These are phyloP conservation scores for Brachionus manjavacas DNA, from an alignment of 1,140 invertebrate species.

Conservation along the genomic window DNA sequence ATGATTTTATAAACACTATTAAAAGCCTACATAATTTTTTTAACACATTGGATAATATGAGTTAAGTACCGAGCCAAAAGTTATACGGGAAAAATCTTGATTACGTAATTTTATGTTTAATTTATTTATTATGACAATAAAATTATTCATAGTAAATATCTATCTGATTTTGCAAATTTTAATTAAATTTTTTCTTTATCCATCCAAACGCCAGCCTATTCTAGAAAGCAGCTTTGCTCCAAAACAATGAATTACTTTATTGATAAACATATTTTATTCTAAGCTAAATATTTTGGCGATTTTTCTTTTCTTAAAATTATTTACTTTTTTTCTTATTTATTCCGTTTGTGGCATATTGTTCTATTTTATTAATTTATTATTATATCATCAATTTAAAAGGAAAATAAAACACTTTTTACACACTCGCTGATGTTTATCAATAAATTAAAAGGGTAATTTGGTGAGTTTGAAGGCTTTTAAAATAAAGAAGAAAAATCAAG, in stretches of 20 bases:
- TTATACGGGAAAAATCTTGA: background rate
- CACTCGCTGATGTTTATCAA: background rate
- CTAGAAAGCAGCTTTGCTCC: background rate
- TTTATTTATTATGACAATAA: constrained; percentile 39
- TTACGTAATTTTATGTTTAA: constrained; percentile 18
- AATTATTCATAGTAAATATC: constrained; percentile 21
- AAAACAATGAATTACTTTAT: background rate
- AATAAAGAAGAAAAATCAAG: background rate
- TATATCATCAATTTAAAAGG: background rate
- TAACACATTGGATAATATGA: background rate
- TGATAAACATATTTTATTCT: background rate
- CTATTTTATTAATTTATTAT: background rate
- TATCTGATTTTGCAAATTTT: constrained; percentile 8
- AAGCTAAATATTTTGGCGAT: background rate
- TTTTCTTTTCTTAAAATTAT: background rate
- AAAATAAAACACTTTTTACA: background rate
- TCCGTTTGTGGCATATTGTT: background rate
- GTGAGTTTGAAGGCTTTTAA: background rate
- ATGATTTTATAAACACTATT: background rate
- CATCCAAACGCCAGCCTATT: background rate
- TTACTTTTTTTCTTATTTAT: background rate
- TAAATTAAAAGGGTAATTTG: background rate
- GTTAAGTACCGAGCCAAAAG: background rate
- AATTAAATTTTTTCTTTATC: background rate
- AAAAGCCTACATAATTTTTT: background rate